Conservation (phyloP, 53 echinoderm and acorn worm genomes). For the Mesocentrotus franciscanus region DNA sequence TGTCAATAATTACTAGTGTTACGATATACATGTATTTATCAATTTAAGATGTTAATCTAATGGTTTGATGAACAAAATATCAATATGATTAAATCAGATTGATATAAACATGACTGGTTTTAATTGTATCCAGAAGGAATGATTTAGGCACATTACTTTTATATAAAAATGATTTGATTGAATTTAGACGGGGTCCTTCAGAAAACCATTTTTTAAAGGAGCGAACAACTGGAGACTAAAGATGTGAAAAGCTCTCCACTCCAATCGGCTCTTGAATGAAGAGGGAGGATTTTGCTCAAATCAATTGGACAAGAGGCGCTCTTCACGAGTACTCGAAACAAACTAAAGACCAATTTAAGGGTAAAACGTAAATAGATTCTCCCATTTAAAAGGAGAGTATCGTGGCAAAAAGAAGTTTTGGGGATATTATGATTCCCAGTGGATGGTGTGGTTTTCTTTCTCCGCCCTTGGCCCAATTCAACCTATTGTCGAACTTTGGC, state of each 20-base stretch:
- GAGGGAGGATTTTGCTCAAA: neutral
- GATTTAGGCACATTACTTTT: neutral
- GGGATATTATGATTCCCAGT: conserved; percentile 34
- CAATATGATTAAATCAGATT: neutral
- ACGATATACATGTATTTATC: no score
- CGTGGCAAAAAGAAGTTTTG: conserved; percentile 30
- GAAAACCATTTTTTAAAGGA: neutral
- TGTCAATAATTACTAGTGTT: no score
- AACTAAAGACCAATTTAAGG: conserved; percentile 51
- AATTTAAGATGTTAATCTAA: neutral
- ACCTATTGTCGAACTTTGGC: conserved; percentile 38
- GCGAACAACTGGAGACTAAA: neutral
- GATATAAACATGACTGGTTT: neutral
- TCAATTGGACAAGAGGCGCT: conserved; percentile 36
- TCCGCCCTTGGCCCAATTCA: conserved; percentile 70
- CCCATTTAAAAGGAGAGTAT: conserved; percentile 17
- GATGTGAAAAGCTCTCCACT: neutral
- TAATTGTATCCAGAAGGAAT: neutral
- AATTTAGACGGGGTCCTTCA: neutral
- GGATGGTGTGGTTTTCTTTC: conserved; percentile 60
- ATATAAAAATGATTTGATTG: neutral
- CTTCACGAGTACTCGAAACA: conserved; percentile 34
- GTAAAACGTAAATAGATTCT: conserved; percentile 50
- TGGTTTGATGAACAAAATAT: neutral
- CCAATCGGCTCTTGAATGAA: neutral